Evolutionary conservation across 2,888 invertebrate genomes (phyloP).

Genomic region (Drepana falcataria): DNA sequence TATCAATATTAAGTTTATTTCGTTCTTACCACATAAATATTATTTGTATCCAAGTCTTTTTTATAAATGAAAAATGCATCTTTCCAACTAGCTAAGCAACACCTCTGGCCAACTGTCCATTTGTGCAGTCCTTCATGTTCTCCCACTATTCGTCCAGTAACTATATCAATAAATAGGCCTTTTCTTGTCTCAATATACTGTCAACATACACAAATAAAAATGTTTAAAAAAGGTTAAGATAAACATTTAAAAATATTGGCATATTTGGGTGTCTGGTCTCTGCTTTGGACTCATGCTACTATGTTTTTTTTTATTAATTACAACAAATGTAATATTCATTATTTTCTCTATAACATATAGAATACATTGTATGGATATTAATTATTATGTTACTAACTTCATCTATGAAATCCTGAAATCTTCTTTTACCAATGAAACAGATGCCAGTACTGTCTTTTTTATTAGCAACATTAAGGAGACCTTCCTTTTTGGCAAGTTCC

Average conservation of each 20-base stretch:
- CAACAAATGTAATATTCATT: too few relatives aligned
- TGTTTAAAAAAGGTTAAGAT: constrained; percentile 3
- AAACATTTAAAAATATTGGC: not conserved
- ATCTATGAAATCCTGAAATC: constrained; percentile 92
- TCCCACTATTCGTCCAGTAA: constrained; percentile 86
- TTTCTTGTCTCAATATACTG: constrained; percentile 89
- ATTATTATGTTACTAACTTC: constrained; percentile 78
- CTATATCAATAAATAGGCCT: constrained; percentile 90
- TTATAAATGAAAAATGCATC: constrained; percentile 86
- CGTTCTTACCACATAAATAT: constrained; percentile 86
- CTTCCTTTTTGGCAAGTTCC: constrained; percentile 84
- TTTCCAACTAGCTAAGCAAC: constrained; percentile 79
- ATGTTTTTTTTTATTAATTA: too few relatives aligned
- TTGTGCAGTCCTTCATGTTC: constrained; percentile 92
- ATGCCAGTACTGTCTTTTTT: constrained; percentile 96
- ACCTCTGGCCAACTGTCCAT: constrained; percentile 96
- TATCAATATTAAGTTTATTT: constrained; percentile 2
- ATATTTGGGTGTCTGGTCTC: too few relatives aligned
- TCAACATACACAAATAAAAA: constrained; percentile 18
- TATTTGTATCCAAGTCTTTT: constrained; percentile 83
- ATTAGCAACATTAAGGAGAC: constrained; percentile 81
- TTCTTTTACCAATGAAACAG: constrained; percentile 95
- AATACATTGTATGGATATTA: not conserved
- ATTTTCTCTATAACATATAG: not conserved
- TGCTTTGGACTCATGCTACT: too few relatives aligned